phyloP scores from a whole-genome alignment of 2,113 vertebrate species.

The Progne subis region DNA sequence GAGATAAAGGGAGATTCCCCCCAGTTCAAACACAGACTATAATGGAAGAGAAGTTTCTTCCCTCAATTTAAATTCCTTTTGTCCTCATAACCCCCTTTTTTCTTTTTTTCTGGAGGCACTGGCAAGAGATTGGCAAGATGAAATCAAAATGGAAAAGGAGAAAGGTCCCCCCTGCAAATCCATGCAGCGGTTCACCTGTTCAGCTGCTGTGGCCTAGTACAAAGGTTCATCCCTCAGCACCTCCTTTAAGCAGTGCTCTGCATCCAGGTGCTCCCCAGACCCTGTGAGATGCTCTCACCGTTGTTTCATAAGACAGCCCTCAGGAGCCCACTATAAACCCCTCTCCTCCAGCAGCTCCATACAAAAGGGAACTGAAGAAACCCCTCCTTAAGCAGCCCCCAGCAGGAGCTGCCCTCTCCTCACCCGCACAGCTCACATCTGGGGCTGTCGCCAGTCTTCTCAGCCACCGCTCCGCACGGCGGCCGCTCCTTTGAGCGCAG shows the following conservation, averaged over 20 bases:
- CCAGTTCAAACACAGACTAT: neutral
- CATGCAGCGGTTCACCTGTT: no score
- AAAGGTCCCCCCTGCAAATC: neutral
- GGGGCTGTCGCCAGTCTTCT: no score
- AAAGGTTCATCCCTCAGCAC: neutral
- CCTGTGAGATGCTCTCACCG: neutral
- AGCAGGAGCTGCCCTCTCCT: no score
- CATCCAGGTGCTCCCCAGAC: neutral
- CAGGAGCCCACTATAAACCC: neutral
- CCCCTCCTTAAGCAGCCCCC: no score
- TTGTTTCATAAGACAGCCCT: neutral
- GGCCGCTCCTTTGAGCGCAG: no score
- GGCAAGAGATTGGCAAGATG: neutral
- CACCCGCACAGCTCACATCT: no score
- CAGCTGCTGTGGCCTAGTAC: no score
- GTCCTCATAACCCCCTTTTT: neutral
- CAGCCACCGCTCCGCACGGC: no score
- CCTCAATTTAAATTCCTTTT: neutral
- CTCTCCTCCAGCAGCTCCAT: neutral
- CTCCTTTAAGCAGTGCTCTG: neutral
- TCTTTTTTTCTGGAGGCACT: neutral
- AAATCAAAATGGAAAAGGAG: neutral
- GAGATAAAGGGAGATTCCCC: neutral
- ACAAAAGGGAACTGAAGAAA: no score
- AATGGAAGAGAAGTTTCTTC: neutral